A percentile compares a stretch with the other conserved stretches of the same genome.
phyloP scores from a whole-genome alignment of 2,797 vertebrate species.

The Sardinella longiceps region DNA sequence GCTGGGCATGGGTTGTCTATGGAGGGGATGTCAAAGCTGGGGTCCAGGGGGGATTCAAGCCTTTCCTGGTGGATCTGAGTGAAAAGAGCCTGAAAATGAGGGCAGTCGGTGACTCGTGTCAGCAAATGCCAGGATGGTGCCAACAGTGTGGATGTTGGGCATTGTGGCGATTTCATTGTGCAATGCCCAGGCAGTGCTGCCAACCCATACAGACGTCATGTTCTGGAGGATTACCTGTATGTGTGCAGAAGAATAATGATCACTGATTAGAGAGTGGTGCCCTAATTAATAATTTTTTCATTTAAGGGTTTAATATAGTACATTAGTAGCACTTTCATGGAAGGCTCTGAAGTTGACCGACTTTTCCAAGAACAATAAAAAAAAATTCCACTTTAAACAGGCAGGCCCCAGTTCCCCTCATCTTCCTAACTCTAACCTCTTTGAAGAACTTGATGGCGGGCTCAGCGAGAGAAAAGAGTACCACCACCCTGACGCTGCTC shows the following conservation, averaged over 20 bases:
- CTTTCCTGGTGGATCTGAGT: slow-evolving; percentile 61
- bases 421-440: slow-evolving; percentile 61
- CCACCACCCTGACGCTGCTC: slow-evolving; percentile 73
- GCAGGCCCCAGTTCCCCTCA: no score
- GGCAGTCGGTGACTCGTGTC: slow-evolving; percentile 59
- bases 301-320: neutral
- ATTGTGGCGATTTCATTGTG: slow-evolving; percentile 53
- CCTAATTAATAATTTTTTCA: neutral
- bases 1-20: slow-evolving; percentile 67
- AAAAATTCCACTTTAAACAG: no score
- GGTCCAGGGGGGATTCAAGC: fast-evolving
- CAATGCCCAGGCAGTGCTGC: slow-evolving; percentile 82
- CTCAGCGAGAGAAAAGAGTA: slow-evolving; percentile 73
- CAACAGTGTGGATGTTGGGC: slow-evolving; percentile 71
- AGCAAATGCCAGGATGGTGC: slow-evolving; percentile 83
- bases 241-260: neutral
- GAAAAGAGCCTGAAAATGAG: slow-evolving; percentile 65
- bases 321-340: neutral
- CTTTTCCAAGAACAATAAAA: no score
- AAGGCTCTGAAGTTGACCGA: neutral
- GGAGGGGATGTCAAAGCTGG: neutral
- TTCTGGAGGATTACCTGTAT: slow-evolving; percentile 72
- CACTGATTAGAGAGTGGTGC: neutral
- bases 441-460: slow-evolving; percentile 68
- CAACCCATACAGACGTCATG: slow-evolving; percentile 85